A percentile compares a stretch with the other conserved stretches of the same genome.
These are phyloP conservation scores for Tetranychus urticae DNA, from an alignment of 1,140 invertebrate species.

Conservation along the genomic window DNA sequence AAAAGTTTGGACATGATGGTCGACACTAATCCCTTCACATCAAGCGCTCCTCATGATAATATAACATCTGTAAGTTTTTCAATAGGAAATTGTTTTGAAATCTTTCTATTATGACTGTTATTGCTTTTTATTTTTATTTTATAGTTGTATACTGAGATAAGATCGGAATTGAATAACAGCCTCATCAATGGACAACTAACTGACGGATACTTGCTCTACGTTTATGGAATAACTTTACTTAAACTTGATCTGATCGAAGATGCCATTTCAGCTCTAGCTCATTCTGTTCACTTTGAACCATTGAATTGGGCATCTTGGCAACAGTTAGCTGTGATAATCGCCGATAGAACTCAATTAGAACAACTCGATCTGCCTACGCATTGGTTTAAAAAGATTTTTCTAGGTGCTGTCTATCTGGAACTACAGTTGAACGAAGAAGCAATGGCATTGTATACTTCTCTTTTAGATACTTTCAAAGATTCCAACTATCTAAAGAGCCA, in stretches of 20 bases:
- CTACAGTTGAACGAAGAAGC: conserved; percentile 62
- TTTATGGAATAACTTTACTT: conserved; percentile 61
- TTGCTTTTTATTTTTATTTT: not conserved
- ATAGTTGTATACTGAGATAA: conserved; percentile 8
- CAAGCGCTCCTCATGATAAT: conserved; percentile 30
- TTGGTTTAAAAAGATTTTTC: conserved; percentile 86
- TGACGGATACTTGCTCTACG: conserved; percentile 9
- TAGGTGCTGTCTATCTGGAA: conserved; percentile 69
- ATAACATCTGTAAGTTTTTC: conserved; percentile 14
- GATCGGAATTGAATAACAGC: conserved; percentile 11
- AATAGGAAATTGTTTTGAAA: not conserved
- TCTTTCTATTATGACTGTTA: not conserved
- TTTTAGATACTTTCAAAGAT: conserved; percentile 50
- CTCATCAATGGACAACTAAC: conserved; percentile 1
- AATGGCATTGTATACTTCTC: conserved; percentile 46
- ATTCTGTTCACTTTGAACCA: conserved; percentile 48
- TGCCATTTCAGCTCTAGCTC: conserved; percentile 47
- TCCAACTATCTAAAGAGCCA: conserved; percentile 75
- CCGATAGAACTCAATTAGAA: conserved; percentile 37
- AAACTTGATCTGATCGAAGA: conserved; percentile 50
- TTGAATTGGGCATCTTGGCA: conserved; percentile 80
- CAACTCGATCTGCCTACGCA: conserved; percentile 49
- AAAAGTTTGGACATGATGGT: conserved; percentile 4
- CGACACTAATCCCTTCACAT: not conserved
- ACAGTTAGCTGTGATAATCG: conserved; percentile 61